Base-by-base conservation (phyloP, 2,797 vertebrate species). In the Betta splendens region DNA sequence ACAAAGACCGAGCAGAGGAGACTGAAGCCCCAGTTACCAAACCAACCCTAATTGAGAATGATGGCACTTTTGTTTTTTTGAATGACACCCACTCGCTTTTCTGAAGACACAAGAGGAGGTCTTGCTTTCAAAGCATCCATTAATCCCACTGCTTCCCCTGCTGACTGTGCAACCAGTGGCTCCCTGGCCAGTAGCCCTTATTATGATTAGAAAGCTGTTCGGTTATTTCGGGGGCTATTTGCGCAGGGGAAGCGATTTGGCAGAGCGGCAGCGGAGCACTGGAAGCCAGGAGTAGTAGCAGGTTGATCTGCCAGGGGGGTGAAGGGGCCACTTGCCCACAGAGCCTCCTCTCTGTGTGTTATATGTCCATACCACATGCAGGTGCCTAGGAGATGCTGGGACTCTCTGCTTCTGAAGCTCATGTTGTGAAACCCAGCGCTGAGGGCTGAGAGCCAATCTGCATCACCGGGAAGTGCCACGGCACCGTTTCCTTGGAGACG, bases 401-500 rank as follows among this genome's bases (percentile, higher is more conserved):
- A 45, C 66, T 80, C 74, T 85, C 81, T 83, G 69, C 72, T 72
- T 51, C 68, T 61, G 31, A 53, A 69, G 66, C 67, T 73, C 60
- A 61, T 47, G 49, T 49, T 53, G 67, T 62, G 37, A 77, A 54
- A 75, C 52, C 64, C 37, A 20, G 57, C 8, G 5, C 33, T 31
- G 32, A 76, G 64, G 69, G 69, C 83, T 58, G 29, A 53, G 75
- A 72, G 82, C 81, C 83, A 84, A 77, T 49, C 54, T n/a, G 51
- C 62, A 50, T 39, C 36, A 46, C 61, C 43, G 23, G 45, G 63
- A 61, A 57, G 62, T 22, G 72, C 52, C 40, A 55, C 35, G 17
- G 62, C 58, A 59, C 62, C 5, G 87, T 92, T 84, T 80, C 89
- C 88, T 65, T 76, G 85, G 90, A 85, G 81, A 91, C 80, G 2